Conservation (phyloP, 2,113 vertebrate species). For the Albula glossodonta region DNA sequence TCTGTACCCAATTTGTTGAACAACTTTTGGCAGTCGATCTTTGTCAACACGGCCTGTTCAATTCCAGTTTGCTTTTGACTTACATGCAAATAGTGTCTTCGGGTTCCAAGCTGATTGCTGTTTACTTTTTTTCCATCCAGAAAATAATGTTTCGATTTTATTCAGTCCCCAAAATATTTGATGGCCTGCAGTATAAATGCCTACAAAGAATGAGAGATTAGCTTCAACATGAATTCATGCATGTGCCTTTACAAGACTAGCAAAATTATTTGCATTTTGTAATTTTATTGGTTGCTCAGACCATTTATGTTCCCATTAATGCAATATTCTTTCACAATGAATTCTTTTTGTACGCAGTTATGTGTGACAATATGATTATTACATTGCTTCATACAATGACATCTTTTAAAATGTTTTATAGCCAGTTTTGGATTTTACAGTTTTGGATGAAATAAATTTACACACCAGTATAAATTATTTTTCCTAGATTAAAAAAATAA, state of each 20-base stretch:
- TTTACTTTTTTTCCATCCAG: neutral
- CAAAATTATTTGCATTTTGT: neutral
- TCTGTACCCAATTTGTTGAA: constrained; percentile 17
- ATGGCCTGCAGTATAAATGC: neutral
- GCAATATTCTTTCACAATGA: too few relatives aligned
- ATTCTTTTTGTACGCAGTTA: neutral
- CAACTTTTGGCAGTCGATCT: constrained; percentile 21
- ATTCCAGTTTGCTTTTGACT: constrained; percentile 13
- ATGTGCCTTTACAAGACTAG: neutral
- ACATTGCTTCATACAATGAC: neutral
- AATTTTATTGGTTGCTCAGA: too few relatives aligned
- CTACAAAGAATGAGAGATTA: neutral
- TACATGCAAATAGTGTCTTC: constrained; percentile 11
- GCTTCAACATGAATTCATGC: neutral
- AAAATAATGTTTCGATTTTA: constrained; percentile 1
- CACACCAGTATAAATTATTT: too few relatives aligned
- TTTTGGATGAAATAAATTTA: too few relatives aligned
- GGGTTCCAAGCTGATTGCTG: constrained; percentile 5
- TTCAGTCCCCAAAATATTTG: constrained; percentile 9
- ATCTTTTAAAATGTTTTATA: neutral
- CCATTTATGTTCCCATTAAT: too few relatives aligned
- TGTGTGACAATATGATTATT: neutral
- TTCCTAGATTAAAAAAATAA: too few relatives aligned
- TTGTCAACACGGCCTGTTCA: constrained; percentile 13
- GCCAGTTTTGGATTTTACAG: neutral